These are phyloP conservation scores for Corythucha ciliata DNA, from an alignment of 2,888 invertebrate genomes.

Conservation along the genomic window DNA sequence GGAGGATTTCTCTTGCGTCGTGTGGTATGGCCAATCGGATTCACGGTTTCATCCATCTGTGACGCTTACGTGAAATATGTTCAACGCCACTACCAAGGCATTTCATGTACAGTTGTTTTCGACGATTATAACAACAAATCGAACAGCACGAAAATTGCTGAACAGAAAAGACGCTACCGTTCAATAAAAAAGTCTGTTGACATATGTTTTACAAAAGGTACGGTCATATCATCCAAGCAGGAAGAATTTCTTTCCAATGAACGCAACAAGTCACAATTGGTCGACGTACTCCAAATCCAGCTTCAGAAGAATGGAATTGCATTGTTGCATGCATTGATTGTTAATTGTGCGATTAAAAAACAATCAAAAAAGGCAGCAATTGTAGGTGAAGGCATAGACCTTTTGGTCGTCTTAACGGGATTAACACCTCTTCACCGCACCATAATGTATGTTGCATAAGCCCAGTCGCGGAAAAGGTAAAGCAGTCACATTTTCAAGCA, in stretches of 20 bases:
- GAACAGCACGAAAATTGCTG: constrained; percentile 18
- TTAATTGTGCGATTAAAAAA: background rate
- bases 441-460: constrained; percentile 6
- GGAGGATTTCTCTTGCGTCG: background rate
- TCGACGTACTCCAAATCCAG: too few relatives aligned
- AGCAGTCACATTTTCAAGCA: background rate
- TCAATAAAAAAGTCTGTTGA: too few relatives aligned
- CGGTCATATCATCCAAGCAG: too few relatives aligned
- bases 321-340: constrained; percentile 9
- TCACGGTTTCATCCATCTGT: too few relatives aligned
- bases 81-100: too few relatives aligned
- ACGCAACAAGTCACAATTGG: too few relatives aligned
- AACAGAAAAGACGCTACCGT: constrained; percentile 18
- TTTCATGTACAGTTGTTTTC: constrained; percentile 19
- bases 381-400: constrained; percentile 12
- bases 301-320: too few relatives aligned
- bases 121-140: constrained; percentile 13
- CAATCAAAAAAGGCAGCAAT: constrained; percentile 6
- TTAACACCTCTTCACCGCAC: background rate
- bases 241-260: too few relatives aligned
- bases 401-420: background rate
- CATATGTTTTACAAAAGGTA: too few relatives aligned
- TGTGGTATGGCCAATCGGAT: background rate
- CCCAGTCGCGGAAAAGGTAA: background rate
- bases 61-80: too few relatives aligned